These are phyloP conservation scores for Orientallactaga bullata DNA, from an alignment of 2,113 vertebrate genomes.

Conservation along the genomic window DNA sequence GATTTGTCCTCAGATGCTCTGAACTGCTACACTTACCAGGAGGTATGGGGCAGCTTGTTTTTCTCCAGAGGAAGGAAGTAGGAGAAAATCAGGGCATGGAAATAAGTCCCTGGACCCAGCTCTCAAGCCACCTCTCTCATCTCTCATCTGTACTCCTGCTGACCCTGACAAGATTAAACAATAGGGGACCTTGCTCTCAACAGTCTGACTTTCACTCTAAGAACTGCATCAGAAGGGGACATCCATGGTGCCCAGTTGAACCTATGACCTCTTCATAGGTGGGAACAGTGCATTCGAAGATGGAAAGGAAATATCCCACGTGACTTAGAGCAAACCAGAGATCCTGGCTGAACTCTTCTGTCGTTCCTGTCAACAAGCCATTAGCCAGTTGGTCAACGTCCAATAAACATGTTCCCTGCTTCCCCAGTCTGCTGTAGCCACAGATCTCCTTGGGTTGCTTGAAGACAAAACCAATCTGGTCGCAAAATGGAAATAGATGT, in stretches of 20 bases:
- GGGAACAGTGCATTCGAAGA: background rate
- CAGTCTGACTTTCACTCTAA: background rate
- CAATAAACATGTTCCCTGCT: background rate
- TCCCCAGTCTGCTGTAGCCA: background rate
- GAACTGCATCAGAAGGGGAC: background rate
- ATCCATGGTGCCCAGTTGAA: background rate
- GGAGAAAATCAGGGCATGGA: background rate
- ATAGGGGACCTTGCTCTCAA: background rate
- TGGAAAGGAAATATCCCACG: background rate
- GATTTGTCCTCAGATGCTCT: background rate
- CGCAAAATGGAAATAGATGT: background rate
- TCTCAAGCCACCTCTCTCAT: background rate
- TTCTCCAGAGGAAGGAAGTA: slow-evolving; percentile 54
- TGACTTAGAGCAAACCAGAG: no score
- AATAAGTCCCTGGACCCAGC: background rate
- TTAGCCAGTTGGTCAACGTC: background rate
- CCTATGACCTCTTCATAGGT: background rate
- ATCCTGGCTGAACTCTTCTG: background rate
- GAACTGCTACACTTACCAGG: background rate
- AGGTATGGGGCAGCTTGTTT: slow-evolving; percentile 28
- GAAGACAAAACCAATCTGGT: background rate
- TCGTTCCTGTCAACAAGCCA: background rate
- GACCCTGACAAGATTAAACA: background rate
- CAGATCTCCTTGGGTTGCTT: background rate
- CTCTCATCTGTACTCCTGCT: background rate